Base-by-base conservation (phyloP, 2,113 vertebrate species). In the Strix uralensis region DNA sequence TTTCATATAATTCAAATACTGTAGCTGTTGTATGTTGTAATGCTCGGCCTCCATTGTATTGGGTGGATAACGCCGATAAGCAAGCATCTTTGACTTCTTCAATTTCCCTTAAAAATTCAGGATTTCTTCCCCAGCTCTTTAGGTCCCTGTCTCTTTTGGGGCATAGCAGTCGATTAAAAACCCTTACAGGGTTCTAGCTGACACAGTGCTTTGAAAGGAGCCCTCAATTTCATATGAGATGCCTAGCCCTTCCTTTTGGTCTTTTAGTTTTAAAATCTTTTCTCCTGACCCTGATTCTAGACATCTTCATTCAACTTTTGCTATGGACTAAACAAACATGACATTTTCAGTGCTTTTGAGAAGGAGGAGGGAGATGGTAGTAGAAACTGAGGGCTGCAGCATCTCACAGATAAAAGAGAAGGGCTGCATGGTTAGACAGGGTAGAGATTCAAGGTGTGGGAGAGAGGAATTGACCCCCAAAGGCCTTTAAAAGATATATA, bases 1-100 rank as follows among this genome's bases (percentile, higher is more conserved):
- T 11, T 69, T 70, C 44, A 46, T 49, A 3, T 70, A 58, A 65
- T 47, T 85, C 26, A 47, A 65, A 54, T 75, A 32, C 11, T 51
- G 58, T 23, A 80, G 26, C 18, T 88, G 4, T 52, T 81, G 11
- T 65, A n/a, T 42, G 18, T 72, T 61, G 36, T 49, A 8, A 9
- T 47, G 11, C 11, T 86, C 0, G 1, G 8, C 20, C 26, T 88
- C 59, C 19, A 10, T 83, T 0, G 1, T 61, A 15, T 14, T 27
- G 51, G 13, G 14, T 69, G 46, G 32, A 22, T 72, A 51, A 55
- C 0, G 12, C 13, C 34, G 80, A 42, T 82, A 47, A 86, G 32
- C 15, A 82, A 72, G 17, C 5, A 55, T 11, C 20, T 57, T 71
- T 61, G 26, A 27, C 26, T 72, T 40, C 9, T 44, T 49, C 17